Evolutionary conservation across 2,797 vertebrate species (phyloP).

Genomic region (Tapirus indicus): DNA sequence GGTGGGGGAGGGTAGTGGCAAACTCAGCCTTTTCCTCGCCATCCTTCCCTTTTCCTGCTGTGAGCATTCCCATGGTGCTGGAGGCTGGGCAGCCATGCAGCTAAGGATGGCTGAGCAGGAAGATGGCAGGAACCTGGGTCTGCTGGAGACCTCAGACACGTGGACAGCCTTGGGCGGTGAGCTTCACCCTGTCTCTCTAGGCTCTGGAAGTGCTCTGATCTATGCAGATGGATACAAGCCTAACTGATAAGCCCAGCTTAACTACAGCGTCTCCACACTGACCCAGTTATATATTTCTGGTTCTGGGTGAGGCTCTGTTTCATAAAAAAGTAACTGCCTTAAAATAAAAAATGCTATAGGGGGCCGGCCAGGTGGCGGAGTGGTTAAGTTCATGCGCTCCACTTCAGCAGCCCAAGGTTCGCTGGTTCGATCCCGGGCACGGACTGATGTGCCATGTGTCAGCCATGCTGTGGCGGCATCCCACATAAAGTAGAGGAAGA

Average conservation of each 20-base stretch:
- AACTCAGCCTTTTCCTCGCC: background rate
- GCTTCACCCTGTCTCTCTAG: background rate
- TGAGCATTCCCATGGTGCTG: background rate
- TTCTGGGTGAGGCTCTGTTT: background rate
- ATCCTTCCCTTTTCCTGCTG: background rate
- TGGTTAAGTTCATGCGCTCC: too few relatives aligned
- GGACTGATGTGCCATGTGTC: too few relatives aligned
- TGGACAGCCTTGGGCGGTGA: rapidly evolving
- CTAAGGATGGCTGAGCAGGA: background rate
- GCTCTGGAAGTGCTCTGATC: too few relatives aligned
- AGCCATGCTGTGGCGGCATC: too few relatives aligned
- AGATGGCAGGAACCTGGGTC: background rate
- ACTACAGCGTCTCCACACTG: background rate
- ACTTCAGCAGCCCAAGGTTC: too few relatives aligned
- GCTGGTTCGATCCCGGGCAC: too few relatives aligned
- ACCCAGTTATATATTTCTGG: background rate
- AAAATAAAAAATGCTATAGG: background rate
- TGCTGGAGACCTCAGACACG: background rate
- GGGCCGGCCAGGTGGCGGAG: too few relatives aligned
- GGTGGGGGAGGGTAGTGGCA: too few relatives aligned
- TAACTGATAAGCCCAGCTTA: background rate
- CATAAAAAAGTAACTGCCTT: background rate
- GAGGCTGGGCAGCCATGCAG: background rate
- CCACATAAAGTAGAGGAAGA: too few relatives aligned
- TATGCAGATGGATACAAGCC: background rate